phyloP scores from a whole-genome alignment of 1,140 invertebrate genomes.

The Saccostrea cuccullata region DNA sequence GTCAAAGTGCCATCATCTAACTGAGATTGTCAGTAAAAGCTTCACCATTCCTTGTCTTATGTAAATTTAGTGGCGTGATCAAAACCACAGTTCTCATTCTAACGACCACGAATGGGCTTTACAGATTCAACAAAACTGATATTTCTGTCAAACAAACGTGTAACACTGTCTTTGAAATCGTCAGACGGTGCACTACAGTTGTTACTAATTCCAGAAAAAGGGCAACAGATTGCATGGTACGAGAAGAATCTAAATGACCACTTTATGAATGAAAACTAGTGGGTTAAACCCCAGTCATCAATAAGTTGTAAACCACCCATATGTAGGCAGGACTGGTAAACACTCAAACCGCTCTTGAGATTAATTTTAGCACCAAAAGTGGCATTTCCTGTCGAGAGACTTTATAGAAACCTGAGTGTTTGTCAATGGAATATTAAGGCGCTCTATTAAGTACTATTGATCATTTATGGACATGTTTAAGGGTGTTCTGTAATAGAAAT shows the following conservation, averaged over 20 bases:
- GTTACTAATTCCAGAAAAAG: no score
- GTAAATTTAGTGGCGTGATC: no score
- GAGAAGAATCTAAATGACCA: not conserved
- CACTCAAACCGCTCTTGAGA: not conserved
- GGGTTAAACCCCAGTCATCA: not conserved
- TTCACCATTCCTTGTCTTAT: no score
- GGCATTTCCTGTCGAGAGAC: conserved; percentile 12
- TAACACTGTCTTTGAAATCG: no score
- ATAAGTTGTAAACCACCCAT: not conserved
- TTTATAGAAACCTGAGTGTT: conserved; percentile 24
- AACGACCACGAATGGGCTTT: no score
- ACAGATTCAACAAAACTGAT: no score
- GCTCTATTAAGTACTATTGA: not conserved
- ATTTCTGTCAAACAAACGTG: no score
- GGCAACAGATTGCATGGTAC: no score
- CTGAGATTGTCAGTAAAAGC: no score
- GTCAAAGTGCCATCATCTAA: no score
- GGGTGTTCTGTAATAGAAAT: not conserved
- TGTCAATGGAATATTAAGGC: conserved; percentile 10
- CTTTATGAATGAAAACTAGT: conserved; percentile 19
- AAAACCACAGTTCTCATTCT: no score
- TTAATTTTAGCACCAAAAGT: conserved; percentile 36
- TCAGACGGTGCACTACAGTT: no score
- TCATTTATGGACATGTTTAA: conserved; percentile 7
- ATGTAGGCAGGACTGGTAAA: not conserved